Evolutionary conservation across 92 coral and sea anemone species (phyloP).

Genomic region (Desmophyllum pertusum): DNA sequence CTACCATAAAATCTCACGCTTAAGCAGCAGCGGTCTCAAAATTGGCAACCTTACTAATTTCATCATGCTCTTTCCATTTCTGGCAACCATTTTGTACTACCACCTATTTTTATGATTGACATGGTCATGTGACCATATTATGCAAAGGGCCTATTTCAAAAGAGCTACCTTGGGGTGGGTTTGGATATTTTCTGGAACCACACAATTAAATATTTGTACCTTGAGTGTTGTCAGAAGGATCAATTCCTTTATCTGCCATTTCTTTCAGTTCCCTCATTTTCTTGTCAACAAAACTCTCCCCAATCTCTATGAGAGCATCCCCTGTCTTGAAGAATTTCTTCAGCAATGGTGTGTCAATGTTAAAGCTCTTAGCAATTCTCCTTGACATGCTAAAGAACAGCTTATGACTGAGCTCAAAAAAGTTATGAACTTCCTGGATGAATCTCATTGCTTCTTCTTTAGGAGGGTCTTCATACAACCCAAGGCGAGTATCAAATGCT

Average conservation of each 20-base stretch:
- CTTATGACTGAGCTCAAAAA: conserved; percentile 39
- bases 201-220: too few relatives aligned
- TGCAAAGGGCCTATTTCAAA: too few relatives aligned
- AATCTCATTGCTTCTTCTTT: conserved; percentile 24
- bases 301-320: conserved; percentile 42
- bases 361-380: background rate
- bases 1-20: too few relatives aligned
- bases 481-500: conserved; percentile 50
- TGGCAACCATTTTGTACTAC: too few relatives aligned
- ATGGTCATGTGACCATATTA: too few relatives aligned
- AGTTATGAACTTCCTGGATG: conserved; percentile 38
- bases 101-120: too few relatives aligned
- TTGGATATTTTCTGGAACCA: too few relatives aligned
- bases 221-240: conserved; percentile 14
- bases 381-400: conserved; percentile 32
- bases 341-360: conserved; percentile 41
- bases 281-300: conserved; percentile 43
- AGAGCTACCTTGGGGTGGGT: too few relatives aligned
- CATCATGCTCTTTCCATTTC: too few relatives aligned
- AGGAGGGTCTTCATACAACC: conserved; percentile 43
- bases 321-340: conserved; percentile 50
- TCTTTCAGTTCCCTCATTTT: conserved; percentile 50
- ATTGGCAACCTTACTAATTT: too few relatives aligned
- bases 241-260: conserved; percentile 7
- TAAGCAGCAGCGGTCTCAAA: too few relatives aligned